Conservation (phyloP, 1,140 invertebrate genomes). For the Drosophila tsacasi region DNA sequence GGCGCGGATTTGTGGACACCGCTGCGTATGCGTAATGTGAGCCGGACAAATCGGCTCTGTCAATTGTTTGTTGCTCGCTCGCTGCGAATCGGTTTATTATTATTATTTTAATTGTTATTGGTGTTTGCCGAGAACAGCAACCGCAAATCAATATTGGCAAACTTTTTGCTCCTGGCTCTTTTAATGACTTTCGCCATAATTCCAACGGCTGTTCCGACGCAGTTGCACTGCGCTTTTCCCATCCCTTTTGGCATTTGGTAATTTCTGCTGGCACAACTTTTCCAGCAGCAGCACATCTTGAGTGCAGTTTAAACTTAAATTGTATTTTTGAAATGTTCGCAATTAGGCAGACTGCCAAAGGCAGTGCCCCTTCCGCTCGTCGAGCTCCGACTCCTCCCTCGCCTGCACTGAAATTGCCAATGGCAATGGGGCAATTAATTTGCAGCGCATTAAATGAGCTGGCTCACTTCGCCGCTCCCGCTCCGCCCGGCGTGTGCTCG, state of each 20-base stretch:
- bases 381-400: constrained; percentile 21
- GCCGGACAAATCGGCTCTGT: constrained; percentile 41
- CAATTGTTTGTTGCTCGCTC: constrained; percentile 49
- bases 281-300: constrained; percentile 61
- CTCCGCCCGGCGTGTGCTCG: constrained; percentile 16
- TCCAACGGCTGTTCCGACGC: constrained; percentile 51
- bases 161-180: constrained; percentile 58
- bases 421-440: constrained; percentile 81
- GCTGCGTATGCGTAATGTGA: constrained; percentile 57
- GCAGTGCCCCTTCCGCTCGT: constrained; percentile 22
- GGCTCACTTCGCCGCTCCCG: constrained; percentile 44
- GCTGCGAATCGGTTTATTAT: constrained; percentile 45
- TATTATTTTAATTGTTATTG: constrained; percentile 61
- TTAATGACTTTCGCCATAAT: constrained; percentile 80
- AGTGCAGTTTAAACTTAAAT: constrained; percentile 83
- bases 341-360: constrained; percentile 82
- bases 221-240: constrained; percentile 42
- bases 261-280: constrained; percentile 75
- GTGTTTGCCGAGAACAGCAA: constrained; percentile 53
- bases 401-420: constrained; percentile 68
- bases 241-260: constrained; percentile 72
- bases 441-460: constrained; percentile 80
- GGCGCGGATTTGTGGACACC: constrained; percentile 33
- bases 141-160: constrained; percentile 81
- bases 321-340: constrained; percentile 82